Evolutionary conservation across 2,113 vertebrate genomes (phyloP), one percentile per base, ranked within the genome.

Genomic region (Paracanthobrama guichenoti): DNA sequence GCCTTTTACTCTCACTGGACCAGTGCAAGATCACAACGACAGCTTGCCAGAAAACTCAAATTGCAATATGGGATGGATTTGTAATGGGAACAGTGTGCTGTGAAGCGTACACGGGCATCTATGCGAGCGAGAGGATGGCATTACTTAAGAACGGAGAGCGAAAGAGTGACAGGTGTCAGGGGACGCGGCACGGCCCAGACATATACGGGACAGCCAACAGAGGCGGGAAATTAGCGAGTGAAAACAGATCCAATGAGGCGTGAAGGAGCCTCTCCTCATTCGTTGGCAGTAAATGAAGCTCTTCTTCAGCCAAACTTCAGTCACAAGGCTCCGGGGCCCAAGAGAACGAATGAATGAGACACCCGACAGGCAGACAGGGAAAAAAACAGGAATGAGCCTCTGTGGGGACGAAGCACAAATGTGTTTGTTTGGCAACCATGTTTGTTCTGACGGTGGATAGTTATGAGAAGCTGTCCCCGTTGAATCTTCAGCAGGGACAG

Each of bases 191-290:
- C 64, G 79, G 78, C 53, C 72, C 82, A 84, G 82, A 84, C 73
- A 59, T 82, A 69, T 84, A 55, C n/a, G 67, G 72, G 89, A 88
- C 60, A 87, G 86, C 50, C 86, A 90, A 88, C 89, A 93, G 90
- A 92, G 90, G 87, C 89, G 79, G 87, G 89, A 92, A 93, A 94
- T 93, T 92, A 92, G 91, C 88, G 87, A 92, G 92, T 91, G 92
- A 94, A 94, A 94, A 94, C 93, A 93, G 92, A 93, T 89, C 92
- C 93, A 93, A 93, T 93, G 93, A 93, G 92, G 89, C 91, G 86
- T 94, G 93, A 93, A 93, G 92, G 91, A 93, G 93, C 91, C 87
- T 90, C 90, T 90, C 88, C 88, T 91, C 82, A 81, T 85, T 85
- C 88, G 86, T 84, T 88, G 81, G 81, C 84, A 60, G 74, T 55